Percentiles rank a stretch among this genome's conserved stretches.
These are phyloP conservation scores for Psylliodes chrysocephalus DNA, from an alignment of 2,888 invertebrate species.

Conservation along the genomic window DNA sequence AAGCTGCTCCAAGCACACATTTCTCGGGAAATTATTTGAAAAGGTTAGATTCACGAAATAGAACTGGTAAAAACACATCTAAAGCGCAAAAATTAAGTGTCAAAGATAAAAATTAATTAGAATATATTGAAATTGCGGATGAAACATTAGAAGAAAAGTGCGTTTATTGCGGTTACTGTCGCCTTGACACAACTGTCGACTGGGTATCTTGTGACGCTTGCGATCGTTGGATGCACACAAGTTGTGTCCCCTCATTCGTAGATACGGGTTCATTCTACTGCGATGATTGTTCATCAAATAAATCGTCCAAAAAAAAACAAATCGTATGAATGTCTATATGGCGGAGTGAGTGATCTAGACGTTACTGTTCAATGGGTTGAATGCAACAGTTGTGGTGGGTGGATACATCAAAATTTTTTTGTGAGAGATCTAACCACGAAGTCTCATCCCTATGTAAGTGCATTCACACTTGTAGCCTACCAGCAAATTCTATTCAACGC, in stretches of 20 bases:
- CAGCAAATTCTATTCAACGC: no score
- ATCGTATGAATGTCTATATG: not conserved
- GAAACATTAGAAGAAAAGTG: slow-evolving; percentile 13
- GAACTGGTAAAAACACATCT: not conserved
- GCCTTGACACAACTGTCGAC: slow-evolving; percentile 3
- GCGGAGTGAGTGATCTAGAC: slow-evolving; percentile 9
- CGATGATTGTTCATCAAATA: slow-evolving; percentile 6
- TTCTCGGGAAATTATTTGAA: slow-evolving; percentile 13
- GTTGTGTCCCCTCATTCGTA: slow-evolving; percentile 16
- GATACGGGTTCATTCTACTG: slow-evolving; percentile 7
- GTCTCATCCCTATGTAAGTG: no score
- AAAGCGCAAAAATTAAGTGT: not conserved
- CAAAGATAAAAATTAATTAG: not conserved
- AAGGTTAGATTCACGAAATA: not conserved
- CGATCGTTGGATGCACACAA: slow-evolving; percentile 29
- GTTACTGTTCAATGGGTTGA: slow-evolving; percentile 23
- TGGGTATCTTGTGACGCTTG: slow-evolving; percentile 35
- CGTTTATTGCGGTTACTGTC: slow-evolving; percentile 24
- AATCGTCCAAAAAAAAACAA: not conserved
- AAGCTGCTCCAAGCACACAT: slow-evolving; percentile 7
- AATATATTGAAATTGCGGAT: not conserved
- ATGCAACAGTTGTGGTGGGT: slow-evolving; percentile 27
- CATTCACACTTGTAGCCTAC: no score
- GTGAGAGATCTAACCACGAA: no score
- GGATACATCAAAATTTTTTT: slow-evolving; percentile 37